phyloP scores from a whole-genome alignment of 2,888 invertebrate genomes.

The Agrilus mali region DNA sequence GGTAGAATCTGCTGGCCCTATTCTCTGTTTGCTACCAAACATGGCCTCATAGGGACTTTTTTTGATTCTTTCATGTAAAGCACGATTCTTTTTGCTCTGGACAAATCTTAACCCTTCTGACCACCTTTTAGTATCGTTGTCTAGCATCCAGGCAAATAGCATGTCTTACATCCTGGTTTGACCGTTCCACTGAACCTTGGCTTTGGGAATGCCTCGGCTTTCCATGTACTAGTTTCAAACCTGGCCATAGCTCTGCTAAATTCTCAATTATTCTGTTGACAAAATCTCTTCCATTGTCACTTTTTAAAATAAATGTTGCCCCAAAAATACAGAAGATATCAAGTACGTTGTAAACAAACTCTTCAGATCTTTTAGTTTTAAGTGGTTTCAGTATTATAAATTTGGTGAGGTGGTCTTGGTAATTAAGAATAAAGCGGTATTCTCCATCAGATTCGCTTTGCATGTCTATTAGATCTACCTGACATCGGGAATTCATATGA shows the following conservation, averaged over 20 bases:
- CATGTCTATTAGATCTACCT: slow-evolving; percentile 26
- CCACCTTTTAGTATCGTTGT: too few relatives aligned
- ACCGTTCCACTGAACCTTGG: slow-evolving; percentile 16
- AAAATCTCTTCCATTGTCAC: slow-evolving; percentile 25
- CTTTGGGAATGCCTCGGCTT: slow-evolving; percentile 17
- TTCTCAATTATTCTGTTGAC: slow-evolving; percentile 16
- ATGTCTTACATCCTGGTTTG: slow-evolving; percentile 16
- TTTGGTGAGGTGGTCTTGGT: slow-evolving; percentile 27
- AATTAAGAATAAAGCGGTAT: slow-evolving; percentile 25
- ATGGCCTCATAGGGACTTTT: too few relatives aligned
- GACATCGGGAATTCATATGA: slow-evolving; percentile 20
- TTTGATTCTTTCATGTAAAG: too few relatives aligned
- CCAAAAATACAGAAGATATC: slow-evolving; percentile 28
- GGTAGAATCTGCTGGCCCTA: too few relatives aligned
- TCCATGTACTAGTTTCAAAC: slow-evolving; percentile 18
- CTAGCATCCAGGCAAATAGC: slow-evolving; percentile 5
- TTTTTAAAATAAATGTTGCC: slow-evolving; percentile 23
- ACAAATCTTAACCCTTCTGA: too few relatives aligned
- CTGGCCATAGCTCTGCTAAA: slow-evolving; percentile 15
- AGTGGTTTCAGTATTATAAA: slow-evolving; percentile 24
- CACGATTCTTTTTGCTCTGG: too few relatives aligned
- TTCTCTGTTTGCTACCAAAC: too few relatives aligned
- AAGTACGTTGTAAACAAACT: slow-evolving; percentile 23
- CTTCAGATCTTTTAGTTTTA: slow-evolving; percentile 21
- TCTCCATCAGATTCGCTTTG: slow-evolving; percentile 21